Evolutionary conservation across 2,797 vertebrate species (phyloP), one percentile per base, ranked within the genome.

Genomic region (Micropoecilia bifurca): DNA sequence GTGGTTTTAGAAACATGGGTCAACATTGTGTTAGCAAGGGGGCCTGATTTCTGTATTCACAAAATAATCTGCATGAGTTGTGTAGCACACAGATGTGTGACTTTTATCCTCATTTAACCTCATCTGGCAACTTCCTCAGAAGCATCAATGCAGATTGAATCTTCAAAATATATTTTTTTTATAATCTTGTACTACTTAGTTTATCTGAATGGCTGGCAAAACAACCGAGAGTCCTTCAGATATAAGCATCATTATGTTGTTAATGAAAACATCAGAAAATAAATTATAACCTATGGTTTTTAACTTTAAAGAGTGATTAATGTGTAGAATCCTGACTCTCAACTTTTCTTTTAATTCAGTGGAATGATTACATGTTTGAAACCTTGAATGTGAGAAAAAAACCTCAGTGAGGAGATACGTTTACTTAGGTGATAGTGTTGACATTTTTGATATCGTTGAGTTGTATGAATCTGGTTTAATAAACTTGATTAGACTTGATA

Each of bases 1-100:
- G 71, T 80, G 73, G 78, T 79, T 80, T 84, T 82, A 76, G 78
- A 86, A 30, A 77, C 84, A 61, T 80, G 63, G 81, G 77, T 75
- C 71, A 83, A 84, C 66, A 80, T 77, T 87, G 16, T 28, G 47
- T 36, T 8, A 68, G 47, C 36, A 82, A 25, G 81, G 46, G 76
- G 43, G 73, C 74, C 22, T 45, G 77, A 48, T 81, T 47, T 85
- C 66, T 76, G 81, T 46, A 71, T 77, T 78, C 33, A 9, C 33
- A 77, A 76, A 76, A 71, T 63, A 28, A 79, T 84, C 83, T 22
- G 43, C 48, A 81, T 45, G 47, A 71, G 39, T 55, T 48, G 48
- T 79, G 30, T 63, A 36, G 14, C 18, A 33, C 61, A 22, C 61
- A 36, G 6, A 63, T 18, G 30, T 63, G 30, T 63, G 61, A 63